phyloP scores from a whole-genome alignment of 2,888 invertebrate genomes.

The Atrina japonica region DNA sequence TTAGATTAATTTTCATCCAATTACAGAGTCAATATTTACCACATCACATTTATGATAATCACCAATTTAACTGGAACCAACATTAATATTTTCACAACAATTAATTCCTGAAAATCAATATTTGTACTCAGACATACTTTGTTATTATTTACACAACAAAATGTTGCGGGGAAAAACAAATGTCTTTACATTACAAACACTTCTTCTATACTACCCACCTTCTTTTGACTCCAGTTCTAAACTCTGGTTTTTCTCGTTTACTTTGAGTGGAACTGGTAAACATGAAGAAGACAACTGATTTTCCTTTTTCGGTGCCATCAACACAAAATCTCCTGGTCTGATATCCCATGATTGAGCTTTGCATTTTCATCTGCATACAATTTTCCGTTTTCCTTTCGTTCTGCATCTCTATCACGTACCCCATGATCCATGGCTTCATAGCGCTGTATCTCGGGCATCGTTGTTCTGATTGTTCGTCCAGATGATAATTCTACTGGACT shows the following conservation, averaged over 20 bases:
- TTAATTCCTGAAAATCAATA: no score
- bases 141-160: no score
- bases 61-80: no score
- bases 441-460: constrained; percentile 14
- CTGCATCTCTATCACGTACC: constrained; percentile 34
- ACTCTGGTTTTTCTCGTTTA: constrained; percentile 29
- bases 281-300: constrained; percentile 39
- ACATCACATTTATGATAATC: no score
- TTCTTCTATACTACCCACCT: constrained; percentile 22
- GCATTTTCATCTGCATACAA: constrained; percentile 40
- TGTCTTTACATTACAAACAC: constrained; percentile 31
- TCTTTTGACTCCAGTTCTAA: constrained; percentile 26
- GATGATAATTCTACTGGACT: constrained; percentile 31
- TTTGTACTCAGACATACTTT: no score
- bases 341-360: constrained; percentile 37
- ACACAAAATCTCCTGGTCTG: constrained; percentile 39
- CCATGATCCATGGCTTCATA: constrained; percentile 13
- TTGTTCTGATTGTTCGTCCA: constrained; percentile 28
- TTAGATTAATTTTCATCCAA: no score
- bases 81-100: no score
- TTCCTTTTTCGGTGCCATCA: constrained; percentile 32
- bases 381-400: constrained; percentile 36
- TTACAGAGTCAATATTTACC: no score
- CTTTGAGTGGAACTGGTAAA: constrained; percentile 21
- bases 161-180: constrained; percentile 2